These are phyloP conservation scores for Saccopteryx bilineata DNA, from an alignment of 2,113 vertebrate genomes.

Conservation along the genomic window DNA sequence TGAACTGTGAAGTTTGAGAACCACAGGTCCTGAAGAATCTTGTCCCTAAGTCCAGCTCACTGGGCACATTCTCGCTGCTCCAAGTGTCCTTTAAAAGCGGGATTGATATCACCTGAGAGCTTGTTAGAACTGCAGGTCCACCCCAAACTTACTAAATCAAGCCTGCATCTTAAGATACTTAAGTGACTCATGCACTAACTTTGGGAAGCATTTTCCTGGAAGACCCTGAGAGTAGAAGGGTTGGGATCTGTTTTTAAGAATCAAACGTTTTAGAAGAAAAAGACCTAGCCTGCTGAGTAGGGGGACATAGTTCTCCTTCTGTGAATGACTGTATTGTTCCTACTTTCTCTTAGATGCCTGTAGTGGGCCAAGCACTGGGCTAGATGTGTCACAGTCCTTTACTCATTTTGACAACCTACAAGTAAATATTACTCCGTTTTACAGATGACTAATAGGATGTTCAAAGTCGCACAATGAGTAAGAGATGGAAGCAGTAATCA, in stretches of 20 bases:
- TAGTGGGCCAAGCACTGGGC: neutral
- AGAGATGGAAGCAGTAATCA: neutral
- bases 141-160: neutral
- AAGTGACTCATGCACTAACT: neutral
- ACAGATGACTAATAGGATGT: neutral
- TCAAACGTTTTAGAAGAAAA: neutral
- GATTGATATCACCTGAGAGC: neutral
- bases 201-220: neutral
- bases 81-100: neutral
- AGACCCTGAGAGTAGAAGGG: neutral
- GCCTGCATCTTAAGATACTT: neutral
- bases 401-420: neutral
- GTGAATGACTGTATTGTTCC: neutral
- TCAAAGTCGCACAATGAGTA: neutral
- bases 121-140: neutral
- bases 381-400: neutral
- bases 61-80: neutral
- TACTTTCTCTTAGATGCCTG: neutral
- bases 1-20: conserved; percentile 26
- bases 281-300: neutral
- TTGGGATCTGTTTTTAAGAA: neutral
- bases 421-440: neutral
- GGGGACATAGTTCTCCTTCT: neutral
- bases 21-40: neutral
- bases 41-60: neutral